Base-by-base conservation (phyloP, 1,140 invertebrate species). In the Ostrea denselamellosa region DNA sequence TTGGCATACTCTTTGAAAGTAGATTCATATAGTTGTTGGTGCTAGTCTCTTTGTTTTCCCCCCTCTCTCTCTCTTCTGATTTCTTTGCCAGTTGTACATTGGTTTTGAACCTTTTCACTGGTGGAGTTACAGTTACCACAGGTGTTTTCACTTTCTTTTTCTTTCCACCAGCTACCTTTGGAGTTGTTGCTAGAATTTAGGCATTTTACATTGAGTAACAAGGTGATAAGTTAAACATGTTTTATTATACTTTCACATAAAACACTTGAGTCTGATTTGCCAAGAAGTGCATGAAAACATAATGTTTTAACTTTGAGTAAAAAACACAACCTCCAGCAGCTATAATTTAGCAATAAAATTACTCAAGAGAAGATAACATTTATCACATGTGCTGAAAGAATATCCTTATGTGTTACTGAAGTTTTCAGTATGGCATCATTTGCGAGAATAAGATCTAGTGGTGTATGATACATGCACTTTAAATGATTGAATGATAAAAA, bases 101-200 rank as follows among this genome's bases (percentile, higher is more conserved):
- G n/a, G 22, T 28, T 56, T 12, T 62, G 9, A 58, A 62, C 28
- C 19, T 62, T 85, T 85, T 85, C 14, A 68, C 62, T 68, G 85
- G 85, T 22, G 85, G 85, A 4, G 85, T 85, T n/a, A 85, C 85
- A 22, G 62, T 85, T 53, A 85, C 85, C 44, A 85, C 85, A 68
- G 85, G 85, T 53, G 85, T 85, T 56, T 85, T 85, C 5, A 85
- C 85, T 71, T 71, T 85, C 52, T 68, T 44, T 34, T 85, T 85
- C n/a, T 56, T 44, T 52, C 22, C 52, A n/a, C 8, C 28, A 34
- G n/a, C n/a, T 44, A 28, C 44, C 58, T 25, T 85, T 44, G 85
- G 85, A 51, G 82, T 83, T 34, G 82, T 22, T 10, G 52, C 82
- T 83, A 22, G 8, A 52, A 83, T 44, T 44, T 5, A 44, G 34